A percentile compares a stretch with the other conserved stretches of the same genome.
phyloP scores from a whole-genome alignment of 2,888 invertebrate genomes.

The Conus canariensis region DNA sequence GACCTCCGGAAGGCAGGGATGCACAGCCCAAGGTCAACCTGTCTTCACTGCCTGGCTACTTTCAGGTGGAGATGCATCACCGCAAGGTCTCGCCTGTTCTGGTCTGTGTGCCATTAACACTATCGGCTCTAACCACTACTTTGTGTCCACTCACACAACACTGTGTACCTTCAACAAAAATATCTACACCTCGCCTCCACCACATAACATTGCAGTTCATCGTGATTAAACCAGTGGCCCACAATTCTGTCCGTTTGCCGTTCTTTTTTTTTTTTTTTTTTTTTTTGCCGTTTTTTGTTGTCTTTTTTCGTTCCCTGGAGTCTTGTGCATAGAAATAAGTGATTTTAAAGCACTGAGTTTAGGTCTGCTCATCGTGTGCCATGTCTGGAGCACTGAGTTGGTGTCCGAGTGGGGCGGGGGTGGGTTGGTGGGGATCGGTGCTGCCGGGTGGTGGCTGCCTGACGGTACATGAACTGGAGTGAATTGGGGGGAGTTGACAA shows the following conservation, averaged over 20 bases:
- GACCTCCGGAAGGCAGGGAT: not conserved
- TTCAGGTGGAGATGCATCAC: not conserved
- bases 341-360: not conserved
- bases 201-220: no score
- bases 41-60: not conserved
- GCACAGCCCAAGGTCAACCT: not conserved
- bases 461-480: not conserved
- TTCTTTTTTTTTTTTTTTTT: no score
- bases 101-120: not conserved
- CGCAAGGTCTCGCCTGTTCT: not conserved
- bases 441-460: not conserved
- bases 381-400: not conserved
- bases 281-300: no score
- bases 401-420: not conserved
- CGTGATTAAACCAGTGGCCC: no score
- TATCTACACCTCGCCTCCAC: no score
- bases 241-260: no score
- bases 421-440: no score
- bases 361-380: not conserved
- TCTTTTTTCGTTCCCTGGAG: not conserved
- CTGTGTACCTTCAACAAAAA: no score
- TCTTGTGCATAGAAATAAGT: constrained; percentile 2
- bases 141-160: no score
- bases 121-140: no score
- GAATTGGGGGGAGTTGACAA: constrained; percentile 33